Evolutionary conservation across 92 coral and sea anemone genomes (phyloP), one percentile per base, ranked within the genome.

Genomic region (Montipora capitata): DNA sequence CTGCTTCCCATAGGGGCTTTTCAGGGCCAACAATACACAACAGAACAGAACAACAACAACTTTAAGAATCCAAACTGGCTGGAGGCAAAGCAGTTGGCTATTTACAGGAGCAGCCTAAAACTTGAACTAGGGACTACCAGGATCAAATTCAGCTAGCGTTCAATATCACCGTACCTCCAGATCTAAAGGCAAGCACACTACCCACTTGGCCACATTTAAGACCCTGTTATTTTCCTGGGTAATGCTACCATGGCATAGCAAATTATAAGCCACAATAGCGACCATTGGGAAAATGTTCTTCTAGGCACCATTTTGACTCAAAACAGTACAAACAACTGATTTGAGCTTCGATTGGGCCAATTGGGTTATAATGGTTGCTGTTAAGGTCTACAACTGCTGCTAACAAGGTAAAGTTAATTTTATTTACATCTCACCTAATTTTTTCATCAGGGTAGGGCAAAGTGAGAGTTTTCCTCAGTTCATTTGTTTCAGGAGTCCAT

Each of bases 401-500:
- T 27, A 27, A 27, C 35, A 27, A 27, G 35, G 35, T 27, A 27
- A 27, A 27, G 35, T 27, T 27, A 27, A 27, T 27, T 1, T 48
- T 48, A 5, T 48, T 14, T 40, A 51, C n/a, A 43, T 52, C 80
- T 78, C 84, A 97, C 99, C 91, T 88, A 78, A 97, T 91, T 51
- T 69, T 64, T 51, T 88, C 96, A 72, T 96, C 95, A 18, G 97
- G 90, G 52, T 85, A 93, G 3, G 99, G 98, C 6, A 92, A 71
- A 75, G 91, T 85, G 39, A 96, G 89, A 9, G 98, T 92, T 66
- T 88, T 94, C 41, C 91, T 90, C 42, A 96, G 86, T 68, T 96
- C 97, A 87, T 94, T 97, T 49, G 96, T 85, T 39, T 72, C 86
- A 16, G 99, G 99, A 40, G 88, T 90, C 99, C 99, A 97, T 38